phyloP scores from a whole-genome alignment of 2,888 invertebrate species.

The Meloe dianella region DNA sequence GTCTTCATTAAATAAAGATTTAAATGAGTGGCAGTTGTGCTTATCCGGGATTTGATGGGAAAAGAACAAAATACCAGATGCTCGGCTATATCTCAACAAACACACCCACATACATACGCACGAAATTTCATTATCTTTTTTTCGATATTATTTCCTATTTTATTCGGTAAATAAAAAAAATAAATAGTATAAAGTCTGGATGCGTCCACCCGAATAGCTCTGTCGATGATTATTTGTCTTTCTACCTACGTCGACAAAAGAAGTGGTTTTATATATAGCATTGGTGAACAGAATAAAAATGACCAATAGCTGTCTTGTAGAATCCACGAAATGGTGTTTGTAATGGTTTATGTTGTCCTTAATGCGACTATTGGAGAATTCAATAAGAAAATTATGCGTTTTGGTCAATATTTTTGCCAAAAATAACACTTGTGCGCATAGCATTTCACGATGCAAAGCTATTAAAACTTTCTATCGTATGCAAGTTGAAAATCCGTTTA shows the following conservation, averaged over 20 bases:
- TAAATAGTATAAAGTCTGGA: not conserved
- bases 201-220: not conserved
- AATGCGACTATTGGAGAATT: not conserved
- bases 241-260: not conserved
- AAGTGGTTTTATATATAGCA: not conserved
- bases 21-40: slow-evolving; percentile 13
- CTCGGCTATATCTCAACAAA: not conserved
- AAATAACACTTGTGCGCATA: not conserved
- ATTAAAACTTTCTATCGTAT: not conserved
- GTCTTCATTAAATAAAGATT: slow-evolving; percentile 17
- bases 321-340: not conserved
- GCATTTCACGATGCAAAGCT: not conserved
- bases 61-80: not conserved
- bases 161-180: not conserved
- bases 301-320: not conserved
- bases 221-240: not conserved
- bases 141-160: not conserved
- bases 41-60: not conserved
- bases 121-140: not conserved
- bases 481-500: slow-evolving; percentile 24
- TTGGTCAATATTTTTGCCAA: not conserved
- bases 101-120: not conserved
- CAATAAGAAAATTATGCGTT: not conserved
- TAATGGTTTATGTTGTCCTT: not conserved
- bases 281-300: not conserved